Evolutionary conservation across 2,797 vertebrate genomes (phyloP).

Genomic region (Sciaenops ocellatus): DNA sequence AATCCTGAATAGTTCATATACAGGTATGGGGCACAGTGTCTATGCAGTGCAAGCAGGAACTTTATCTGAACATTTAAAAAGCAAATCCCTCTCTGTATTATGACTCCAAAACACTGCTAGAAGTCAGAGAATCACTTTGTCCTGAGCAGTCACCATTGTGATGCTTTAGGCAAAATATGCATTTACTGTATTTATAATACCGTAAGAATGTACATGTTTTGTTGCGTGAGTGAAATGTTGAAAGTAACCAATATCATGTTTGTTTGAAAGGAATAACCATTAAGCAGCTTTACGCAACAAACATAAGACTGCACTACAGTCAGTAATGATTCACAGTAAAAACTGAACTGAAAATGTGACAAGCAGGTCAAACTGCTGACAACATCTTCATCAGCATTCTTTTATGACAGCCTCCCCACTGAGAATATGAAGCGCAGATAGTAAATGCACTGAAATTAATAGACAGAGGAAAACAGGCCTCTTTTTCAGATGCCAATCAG

Average conservation of each 20-base stretch:
- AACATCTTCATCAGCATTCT: slow-evolving; percentile 20
- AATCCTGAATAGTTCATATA: slow-evolving; percentile 1
- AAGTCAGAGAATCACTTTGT: neutral
- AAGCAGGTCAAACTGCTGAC: slow-evolving; percentile 38
- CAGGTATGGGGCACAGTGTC: neutral
- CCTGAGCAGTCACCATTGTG: neutral
- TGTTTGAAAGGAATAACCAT: neutral
- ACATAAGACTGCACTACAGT: neutral
- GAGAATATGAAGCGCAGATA: slow-evolving; percentile 9
- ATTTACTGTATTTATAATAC: neutral
- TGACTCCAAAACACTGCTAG: neutral
- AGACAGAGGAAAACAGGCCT: neutral
- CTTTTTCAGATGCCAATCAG: slow-evolving; percentile 22
- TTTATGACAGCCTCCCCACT: slow-evolving; percentile 3
- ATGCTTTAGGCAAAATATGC: neutral
- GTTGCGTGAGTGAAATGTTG: neutral
- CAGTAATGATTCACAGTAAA: slow-evolving; percentile 3
- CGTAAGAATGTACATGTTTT: neutral
- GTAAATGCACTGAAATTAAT: slow-evolving; percentile 11
- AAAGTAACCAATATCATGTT: neutral
- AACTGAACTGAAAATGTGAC: neutral
- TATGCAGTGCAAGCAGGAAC: neutral
- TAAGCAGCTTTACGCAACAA: neutral
- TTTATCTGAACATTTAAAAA: neutral
- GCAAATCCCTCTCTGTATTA: neutral